Evolutionary conservation across 2,113 vertebrate species (phyloP), one percentile per base, ranked within the genome.

Genomic region (Perca schrenkii): DNA sequence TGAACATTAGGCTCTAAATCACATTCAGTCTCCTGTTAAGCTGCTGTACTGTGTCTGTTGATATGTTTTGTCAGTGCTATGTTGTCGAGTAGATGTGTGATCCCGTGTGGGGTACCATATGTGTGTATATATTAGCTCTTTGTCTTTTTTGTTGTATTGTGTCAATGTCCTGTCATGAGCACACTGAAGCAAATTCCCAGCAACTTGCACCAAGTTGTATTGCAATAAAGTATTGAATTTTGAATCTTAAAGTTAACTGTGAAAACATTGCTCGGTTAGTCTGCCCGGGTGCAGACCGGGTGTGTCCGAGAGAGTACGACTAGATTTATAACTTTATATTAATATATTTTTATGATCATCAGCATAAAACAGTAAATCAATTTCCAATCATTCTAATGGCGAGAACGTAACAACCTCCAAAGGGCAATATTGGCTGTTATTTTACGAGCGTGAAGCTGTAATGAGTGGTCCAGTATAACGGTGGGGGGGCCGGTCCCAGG

Each of bases 381-480:
- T 43, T 28, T n/a, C 4, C 3, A 49, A 12, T 81, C 16, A 7
- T 25, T 49, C 6, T 17, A 4, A 17, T 2, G 7, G 11, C 8
- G 11, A 15, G 25, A 61, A 17, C 1, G 0, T 6, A 15, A 68
- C 16, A 63, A 56, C 36, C 65, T 68, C 72, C 19, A 0, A 56
- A 57, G 57, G 57, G 57, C 13, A 69, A 75, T 31, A 43, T 31
- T 2, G 28, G 28, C 28, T 28, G 34, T 36, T 73, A 68, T 40
- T 84, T 79, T 67, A 68, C 1, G 47, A 78, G 68, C 14, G 4
- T 25, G 47, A 68, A 49, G 57, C 56, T 74, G 65, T 58, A 70
- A 22, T 49, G 56, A 75, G 43, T 49, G 12, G 49, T 4, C 36
- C 68, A 31, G 40, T 63, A 1, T 28, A 2, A 62, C 74, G 15